Evolutionary conservation across 2,113 vertebrate genomes (phyloP), one percentile per base, ranked within the genome.

Genomic region (Tyto alba): DNA sequence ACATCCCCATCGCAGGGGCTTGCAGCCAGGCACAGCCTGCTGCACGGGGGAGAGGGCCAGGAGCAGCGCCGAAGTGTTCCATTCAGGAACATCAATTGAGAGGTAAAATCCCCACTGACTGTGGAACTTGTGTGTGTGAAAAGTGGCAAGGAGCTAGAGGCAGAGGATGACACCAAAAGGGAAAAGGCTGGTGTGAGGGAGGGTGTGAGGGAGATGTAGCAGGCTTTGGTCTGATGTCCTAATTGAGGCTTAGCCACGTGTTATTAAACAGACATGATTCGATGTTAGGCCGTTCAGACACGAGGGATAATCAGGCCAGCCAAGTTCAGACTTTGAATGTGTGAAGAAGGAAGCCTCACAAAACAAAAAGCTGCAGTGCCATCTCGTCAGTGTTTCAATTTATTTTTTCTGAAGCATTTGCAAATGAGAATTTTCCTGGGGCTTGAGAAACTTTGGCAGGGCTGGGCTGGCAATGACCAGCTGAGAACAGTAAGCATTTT

Each of bases 1-100:
- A 67, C 38, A 13, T 9, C 26, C 57, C 20, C 14, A 27, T 5
- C 0, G 1, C 52, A 63, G 69, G 41, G 71, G 41, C 66, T 34
- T 0, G 0, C 38, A 63, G 66, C 8, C 1, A 0, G 48, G 29
- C 36, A 67, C 0, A 1, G 43, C 30, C 19, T 32, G 38, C 13
- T 16, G 11, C 2, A 0, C 0, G 7, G n/a, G 10, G 19, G 34
- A 64, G 21, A 55, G 27, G 25, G 40, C 11, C 55, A 80, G 41
- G 29, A 67, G 56, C 52, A 85, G 40, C 1, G 8, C 53, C 1
- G 2, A 47, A 71, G 23, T 41, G 10, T 47, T 63, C 5, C 1
- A 12, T 29, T 59, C 1, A 4, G 66, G 38, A 87, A 52, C 3
- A 2, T 11, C 50, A n/a, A 0, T 0, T 32, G 21, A 68, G 62